These are phyloP conservation scores for Cariama cristata DNA, from an alignment of 2,113 vertebrate species.

Conservation along the genomic window DNA sequence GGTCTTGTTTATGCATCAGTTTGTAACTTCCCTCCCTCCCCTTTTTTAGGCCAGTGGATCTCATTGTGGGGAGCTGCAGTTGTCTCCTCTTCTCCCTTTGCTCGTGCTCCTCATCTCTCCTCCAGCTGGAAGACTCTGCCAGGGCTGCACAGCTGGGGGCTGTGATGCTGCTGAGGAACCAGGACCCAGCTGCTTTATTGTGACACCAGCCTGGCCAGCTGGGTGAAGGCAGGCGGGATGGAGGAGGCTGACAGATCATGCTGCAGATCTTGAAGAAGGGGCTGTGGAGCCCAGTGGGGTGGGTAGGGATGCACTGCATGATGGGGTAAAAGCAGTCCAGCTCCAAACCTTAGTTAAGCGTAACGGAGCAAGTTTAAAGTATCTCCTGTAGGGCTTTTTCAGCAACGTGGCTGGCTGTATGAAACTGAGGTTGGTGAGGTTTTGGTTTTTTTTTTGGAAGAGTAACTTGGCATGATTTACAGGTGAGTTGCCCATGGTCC, in stretches of 20 bases:
- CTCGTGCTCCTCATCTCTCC: neutral
- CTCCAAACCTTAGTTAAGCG: neutral
- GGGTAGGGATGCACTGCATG: neutral
- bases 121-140: neutral
- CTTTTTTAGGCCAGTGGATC: neutral
- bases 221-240: neutral
- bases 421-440: neutral
- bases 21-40: neutral
- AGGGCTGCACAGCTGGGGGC: neutral
- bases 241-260: neutral
- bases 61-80: neutral
- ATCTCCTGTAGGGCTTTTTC: neutral
- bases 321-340: neutral
- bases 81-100: neutral
- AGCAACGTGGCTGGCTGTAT: rapidly evolving
- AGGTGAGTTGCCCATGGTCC: neutral
- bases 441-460: neutral
- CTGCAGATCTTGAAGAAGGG: neutral
- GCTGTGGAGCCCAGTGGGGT: neutral
- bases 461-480: neutral
- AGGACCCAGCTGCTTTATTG: neutral
- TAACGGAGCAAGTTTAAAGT: neutral
- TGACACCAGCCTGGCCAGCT: neutral
- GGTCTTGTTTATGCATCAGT: conserved; percentile 60
- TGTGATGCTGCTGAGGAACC: neutral